Evolutionary conservation across 2,113 vertebrate species (phyloP), one percentile per base, ranked within the genome.

Genomic region (Marmota flaviventris): DNA sequence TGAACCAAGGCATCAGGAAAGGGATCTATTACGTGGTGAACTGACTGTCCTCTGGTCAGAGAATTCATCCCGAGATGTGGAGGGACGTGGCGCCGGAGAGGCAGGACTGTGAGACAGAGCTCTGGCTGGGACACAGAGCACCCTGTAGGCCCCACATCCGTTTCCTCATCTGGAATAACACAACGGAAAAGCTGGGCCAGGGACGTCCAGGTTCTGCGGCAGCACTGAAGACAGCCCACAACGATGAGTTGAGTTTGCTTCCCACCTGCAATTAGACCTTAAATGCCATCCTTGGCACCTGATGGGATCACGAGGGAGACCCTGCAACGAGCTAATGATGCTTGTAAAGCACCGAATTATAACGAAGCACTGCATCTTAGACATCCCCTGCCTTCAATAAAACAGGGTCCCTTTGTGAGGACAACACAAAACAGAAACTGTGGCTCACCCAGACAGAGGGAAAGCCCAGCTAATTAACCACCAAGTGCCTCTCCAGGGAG

Each of bases 391-490:
- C 77, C 88, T 87, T 91, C 85, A 78, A 75, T 95, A 89, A 96
- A 92, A 76, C 0, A 73, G 79, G 92, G 70, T 77, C 69, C 97
- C 69, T 95, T 90, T 34, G 56, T 83, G 90, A 96, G 32, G 42
- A 69, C 75, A 85, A 94, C 81, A 69, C 95, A 94, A 79, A 84
- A 69, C 29, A 91, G 89, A 81, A 96, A 82, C 29, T 22, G n/a
- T 20, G 39, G n/a, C 75, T 94, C 89, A 91, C 75, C 48, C 65
- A 95, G 85, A 95, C 81, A 84, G 39, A 92, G 0, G 79, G 72
- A 92, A 93, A 94, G 25, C 78, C 42, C 91, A 58, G 63, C 94
- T 97, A 96, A 97, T 98, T 94, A 97, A 92, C 85, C 39, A 51
- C 53, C 18, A 29, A 79, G 69, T 34, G 37, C 22, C 45, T 91